Evolutionary conservation across 2,888 invertebrate genomes (phyloP).

Genomic region (Orthonychiurus folsomi): DNA sequence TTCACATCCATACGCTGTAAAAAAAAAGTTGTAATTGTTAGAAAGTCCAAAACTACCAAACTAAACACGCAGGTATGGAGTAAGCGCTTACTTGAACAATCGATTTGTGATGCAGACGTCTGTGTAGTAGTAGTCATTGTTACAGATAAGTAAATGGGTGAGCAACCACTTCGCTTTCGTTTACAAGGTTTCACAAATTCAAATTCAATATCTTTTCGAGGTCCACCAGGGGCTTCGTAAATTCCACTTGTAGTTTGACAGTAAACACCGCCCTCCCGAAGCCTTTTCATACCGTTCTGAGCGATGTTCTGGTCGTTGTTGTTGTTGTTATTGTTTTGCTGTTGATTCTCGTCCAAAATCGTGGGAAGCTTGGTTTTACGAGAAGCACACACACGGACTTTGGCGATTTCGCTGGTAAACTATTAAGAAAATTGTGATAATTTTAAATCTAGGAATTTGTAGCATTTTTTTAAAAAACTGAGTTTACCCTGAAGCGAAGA

Average conservation of each 20-base stretch:
- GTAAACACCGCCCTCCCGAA: conserved; percentile 15
- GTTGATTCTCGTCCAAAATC: no score
- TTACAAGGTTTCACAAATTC: conserved; percentile 33
- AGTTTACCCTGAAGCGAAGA: conserved; percentile 34
- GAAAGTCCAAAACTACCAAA: no score
- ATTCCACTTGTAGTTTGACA: conserved; percentile 31
- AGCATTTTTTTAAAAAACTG: no score
- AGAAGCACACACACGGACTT: conserved; percentile 31
- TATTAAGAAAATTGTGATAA: conserved; percentile 9
- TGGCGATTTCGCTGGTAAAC: conserved; percentile 37
- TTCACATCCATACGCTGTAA: conserved; percentile 28
- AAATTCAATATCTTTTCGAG: conserved; percentile 30
- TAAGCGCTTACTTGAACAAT: conserved; percentile 26
- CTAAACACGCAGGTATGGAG: no score
- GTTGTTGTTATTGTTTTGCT: no score
- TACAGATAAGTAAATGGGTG: conserved; percentile 37
- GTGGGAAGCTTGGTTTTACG: no score
- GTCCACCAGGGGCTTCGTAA: conserved; percentile 19
- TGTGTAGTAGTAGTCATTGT: conserved; percentile 20
- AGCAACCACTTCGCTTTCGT: conserved; percentile 28
- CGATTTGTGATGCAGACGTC: conserved; percentile 20
- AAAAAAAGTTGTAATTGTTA: no score
- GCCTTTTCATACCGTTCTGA: conserved; percentile 7
- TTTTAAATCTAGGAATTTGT: no score
- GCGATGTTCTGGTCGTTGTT: conserved; percentile 19